These are phyloP conservation scores for Semnornis frantzii DNA, from an alignment of 2,113 vertebrate genomes.

Conservation along the genomic window DNA sequence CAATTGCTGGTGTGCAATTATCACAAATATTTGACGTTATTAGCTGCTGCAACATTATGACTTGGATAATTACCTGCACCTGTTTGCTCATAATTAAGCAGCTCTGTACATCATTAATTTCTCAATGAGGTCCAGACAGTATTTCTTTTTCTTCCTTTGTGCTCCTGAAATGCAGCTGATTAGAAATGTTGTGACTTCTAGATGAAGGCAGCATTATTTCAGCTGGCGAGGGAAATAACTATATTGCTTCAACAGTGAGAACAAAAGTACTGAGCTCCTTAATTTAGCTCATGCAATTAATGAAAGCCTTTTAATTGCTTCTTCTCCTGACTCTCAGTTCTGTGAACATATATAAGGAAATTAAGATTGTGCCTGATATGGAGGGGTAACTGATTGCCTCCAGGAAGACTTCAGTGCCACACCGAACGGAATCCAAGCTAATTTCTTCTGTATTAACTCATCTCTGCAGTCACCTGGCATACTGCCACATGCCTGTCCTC, in stretches of 20 bases:
- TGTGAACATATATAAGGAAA: not conserved
- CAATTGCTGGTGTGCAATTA: slow-evolving; percentile 37
- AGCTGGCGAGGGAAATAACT: slow-evolving; percentile 11
- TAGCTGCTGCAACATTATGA: slow-evolving; percentile 57
- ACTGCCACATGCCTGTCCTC: not conserved
- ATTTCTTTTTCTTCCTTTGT: not conserved
- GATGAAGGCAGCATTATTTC: slow-evolving; percentile 29
- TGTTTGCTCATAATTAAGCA: slow-evolving; percentile 52
- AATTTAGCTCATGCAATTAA: slow-evolving; percentile 32
- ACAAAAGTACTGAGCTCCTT: slow-evolving; percentile 2
- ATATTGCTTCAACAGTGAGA: not conserved
- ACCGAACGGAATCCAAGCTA: not conserved
- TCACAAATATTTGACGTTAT: slow-evolving; percentile 59
- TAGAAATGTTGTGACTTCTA: slow-evolving; percentile 36
- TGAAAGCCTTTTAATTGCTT: slow-evolving; percentile 36
- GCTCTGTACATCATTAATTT: slow-evolving; percentile 38
- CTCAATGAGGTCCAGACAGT: slow-evolving; percentile 32
- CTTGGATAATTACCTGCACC: slow-evolving; percentile 58
- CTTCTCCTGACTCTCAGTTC: not conserved
- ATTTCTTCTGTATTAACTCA: not conserved
- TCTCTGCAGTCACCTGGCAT: not conserved
- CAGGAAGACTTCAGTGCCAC: not conserved
- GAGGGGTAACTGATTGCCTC: not conserved
- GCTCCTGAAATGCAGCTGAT: slow-evolving; percentile 37
- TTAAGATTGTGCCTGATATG: not conserved